Base-by-base conservation (phyloP, 2,797 vertebrate genomes). In the Bufotes viridis region DNA sequence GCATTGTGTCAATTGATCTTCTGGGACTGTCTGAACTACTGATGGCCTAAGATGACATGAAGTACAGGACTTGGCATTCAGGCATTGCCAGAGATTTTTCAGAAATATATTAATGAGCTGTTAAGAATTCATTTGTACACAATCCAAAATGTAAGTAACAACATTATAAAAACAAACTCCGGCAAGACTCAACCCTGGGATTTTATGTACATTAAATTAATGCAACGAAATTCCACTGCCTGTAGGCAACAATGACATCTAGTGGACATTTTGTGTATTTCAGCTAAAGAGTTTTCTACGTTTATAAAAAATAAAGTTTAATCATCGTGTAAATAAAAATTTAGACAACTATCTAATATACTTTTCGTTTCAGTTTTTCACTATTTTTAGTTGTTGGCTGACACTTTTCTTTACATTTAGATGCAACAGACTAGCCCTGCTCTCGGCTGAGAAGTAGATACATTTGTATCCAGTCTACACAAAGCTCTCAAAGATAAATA, bases 231-330 rank as follows among this genome's bases (percentile, higher is more conserved):
- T n/a, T 20, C 17, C 51, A 42, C 2, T 42, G 61, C 6, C 29
- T 22, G 49, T 24, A 79, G 88, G 17, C 26, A 89, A 83, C 80
- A 89, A 74, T 87, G 88, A 87, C 88, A 89, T 83, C 88, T 61
- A 60, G 88, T 89, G 88, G 84, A 24, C 10, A 22, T 20, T 18
- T 8, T 58, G n/a, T 55, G 13, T 20, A 82, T 87, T 87, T 60
- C 55, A 60, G 22, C 60, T 49, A n/a, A 7, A 24, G 13, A 17
- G 1, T 14, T 26, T 26, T 70, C 13, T 69, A 10, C 18, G 22
- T 74, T 72, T 42, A 13, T 29, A 7, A 20, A 20, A 17, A 22
- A 17, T 22, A 75, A 49, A 75, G 20, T 5, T 34, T 34, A 7
- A 17, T 72, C 14, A 69, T 13, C 1, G 7, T 29, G 29, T 26